phyloP scores from a whole-genome alignment of 2,113 vertebrate genomes.

The Carassius carassius region DNA sequence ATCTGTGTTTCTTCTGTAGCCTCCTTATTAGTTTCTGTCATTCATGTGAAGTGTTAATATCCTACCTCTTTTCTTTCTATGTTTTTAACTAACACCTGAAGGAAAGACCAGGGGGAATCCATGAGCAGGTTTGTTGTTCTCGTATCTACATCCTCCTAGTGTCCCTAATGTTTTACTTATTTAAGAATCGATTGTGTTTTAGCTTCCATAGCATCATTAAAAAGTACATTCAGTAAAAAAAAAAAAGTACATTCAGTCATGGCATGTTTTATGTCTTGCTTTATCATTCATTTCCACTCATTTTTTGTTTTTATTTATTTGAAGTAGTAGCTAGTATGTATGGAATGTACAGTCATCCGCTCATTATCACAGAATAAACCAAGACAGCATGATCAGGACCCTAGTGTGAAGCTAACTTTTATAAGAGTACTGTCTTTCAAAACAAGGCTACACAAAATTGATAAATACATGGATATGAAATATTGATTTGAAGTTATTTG shows the following conservation, averaged over 20 bases:
- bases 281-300: neutral
- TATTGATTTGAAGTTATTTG: too few species aligned
- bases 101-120: conserved; percentile 89
- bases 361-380: neutral
- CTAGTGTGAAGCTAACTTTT: too few species aligned
- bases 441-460: too few species aligned
- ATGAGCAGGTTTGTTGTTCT: conserved; percentile 86
- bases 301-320: neutral
- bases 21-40: conserved; percentile 66
- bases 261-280: conserved; percentile 22
- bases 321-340: neutral
- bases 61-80: conserved; percentile 64
- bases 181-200: conserved; percentile 1
- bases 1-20: conserved; percentile 73
- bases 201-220: too few species aligned
- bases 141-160: conserved; percentile 62
- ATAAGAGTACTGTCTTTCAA: too few species aligned
- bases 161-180: conserved; percentile 10
- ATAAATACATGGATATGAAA: too few species aligned
- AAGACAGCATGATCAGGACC: neutral
- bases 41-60: conserved; percentile 52
- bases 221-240: neutral
- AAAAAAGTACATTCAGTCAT: neutral
- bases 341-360: neutral
- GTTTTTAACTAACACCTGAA: conserved; percentile 79